These are phyloP conservation scores for Drosophila mercatorum DNA, from an alignment of 2,888 invertebrate genomes.

Conservation along the genomic window DNA sequence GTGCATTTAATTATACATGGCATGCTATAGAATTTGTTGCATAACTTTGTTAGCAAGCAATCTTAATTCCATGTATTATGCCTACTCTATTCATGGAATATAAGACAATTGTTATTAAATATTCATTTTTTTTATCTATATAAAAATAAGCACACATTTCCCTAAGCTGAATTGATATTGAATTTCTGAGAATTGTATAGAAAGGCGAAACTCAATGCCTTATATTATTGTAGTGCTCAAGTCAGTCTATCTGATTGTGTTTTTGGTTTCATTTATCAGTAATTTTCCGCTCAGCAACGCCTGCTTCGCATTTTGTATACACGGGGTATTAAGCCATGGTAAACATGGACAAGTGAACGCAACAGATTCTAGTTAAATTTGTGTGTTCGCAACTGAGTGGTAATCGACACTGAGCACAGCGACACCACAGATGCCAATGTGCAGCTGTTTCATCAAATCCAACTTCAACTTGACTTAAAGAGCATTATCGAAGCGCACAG, in stretches of 20 bases:
- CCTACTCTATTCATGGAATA: no score
- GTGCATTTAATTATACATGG: no score
- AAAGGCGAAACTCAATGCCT: neutral
- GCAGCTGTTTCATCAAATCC: neutral
- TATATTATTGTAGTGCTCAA: neutral
- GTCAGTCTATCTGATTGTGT: no score
- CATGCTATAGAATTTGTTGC: no score
- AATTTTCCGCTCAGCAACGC: neutral
- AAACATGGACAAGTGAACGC: neutral
- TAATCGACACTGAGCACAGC: slow-evolving; percentile 1
- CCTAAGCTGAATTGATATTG: neutral
- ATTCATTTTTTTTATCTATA: no score
- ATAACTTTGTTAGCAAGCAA: no score
- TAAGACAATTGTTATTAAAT: no score
- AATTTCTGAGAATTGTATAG: neutral
- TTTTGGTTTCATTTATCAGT: no score
- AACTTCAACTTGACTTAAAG: neutral
- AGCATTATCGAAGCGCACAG: neutral
- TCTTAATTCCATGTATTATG: no score
- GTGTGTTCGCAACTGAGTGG: neutral
- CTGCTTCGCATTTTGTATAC: no score
- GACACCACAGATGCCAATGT: neutral
- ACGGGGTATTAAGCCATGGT: neutral
- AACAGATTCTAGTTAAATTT: slow-evolving; percentile 2
- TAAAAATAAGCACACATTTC: no score